Evolutionary conservation across 2,113 vertebrate genomes (phyloP), one percentile per base, ranked within the genome.

Genomic region (Callospermophilus lateralis): DNA sequence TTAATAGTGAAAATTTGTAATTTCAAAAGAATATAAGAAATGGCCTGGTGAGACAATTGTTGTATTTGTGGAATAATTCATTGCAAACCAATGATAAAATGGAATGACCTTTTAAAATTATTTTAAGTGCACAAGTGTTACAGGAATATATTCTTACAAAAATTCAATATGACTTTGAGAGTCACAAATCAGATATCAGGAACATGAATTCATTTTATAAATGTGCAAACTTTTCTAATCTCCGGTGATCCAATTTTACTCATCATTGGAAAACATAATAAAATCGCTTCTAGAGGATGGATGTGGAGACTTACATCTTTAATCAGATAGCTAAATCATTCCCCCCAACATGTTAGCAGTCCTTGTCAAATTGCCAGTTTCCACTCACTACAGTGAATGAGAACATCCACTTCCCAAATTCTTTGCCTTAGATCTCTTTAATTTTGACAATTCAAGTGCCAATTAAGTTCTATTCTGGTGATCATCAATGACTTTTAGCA

Each of bases 161-260:
- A 80, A 51, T 16, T n/a, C 68, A 61, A 55, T 70, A 63, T 10
- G 53, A 85, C 8, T 79, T 79, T 78, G 32, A 84, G 65, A 80
- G 76, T 34, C n/a, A 92, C 84, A 90, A 90, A 55, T 45, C 53
- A 95, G 32, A 92, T 79, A 42, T 70, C 61, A 95, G 19, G 65
- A 68, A 92, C 67, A 63, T 70, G 72, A 92, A 63, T 91, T 78
- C 85, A 51, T 84, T 86, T 80, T 81, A 45, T 53, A 51, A 70
- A 19, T 22, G 37, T 87, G 24, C 2, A 22, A 39, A 80, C 67
- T 94, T 96, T 76, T 39, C 28, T 53, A 19, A 55, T 39, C 13
- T 65, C 48, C 70, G 39, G 53, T 61, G 20, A 39, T 68, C 11
- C 17, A 78, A 72, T 89, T 89, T 74, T 16, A 84, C 22, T 79